Base-by-base conservation (phyloP, 2,888 invertebrate genomes). In the Phorcus lineatus region DNA sequence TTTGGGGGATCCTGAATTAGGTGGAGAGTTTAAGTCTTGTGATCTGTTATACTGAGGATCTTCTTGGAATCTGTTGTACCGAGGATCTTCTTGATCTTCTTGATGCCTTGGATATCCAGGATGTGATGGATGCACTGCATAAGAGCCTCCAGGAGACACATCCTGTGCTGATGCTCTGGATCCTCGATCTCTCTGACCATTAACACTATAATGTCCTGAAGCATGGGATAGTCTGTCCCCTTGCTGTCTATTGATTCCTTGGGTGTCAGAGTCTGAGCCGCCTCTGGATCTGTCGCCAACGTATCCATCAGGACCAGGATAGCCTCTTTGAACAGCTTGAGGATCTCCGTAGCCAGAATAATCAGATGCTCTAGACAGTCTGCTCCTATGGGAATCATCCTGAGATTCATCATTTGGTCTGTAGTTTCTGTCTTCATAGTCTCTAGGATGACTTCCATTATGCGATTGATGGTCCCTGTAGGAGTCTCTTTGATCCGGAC, bases 281-380 rank as follows among this genome's bases (percentile, higher is more conserved):
- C 55, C 55, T n/a, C 28, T 55, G 28, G 76, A 54, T 76, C 54
- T 53, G 75, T 67, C 31, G n/a, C 76, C 76, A 55, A 28, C 31
- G 55, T 76, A 76, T 7, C 54, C 54, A 9, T 76, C 40, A 54
- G 9, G n/a, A n/a, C 19, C 31, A 16, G 17, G 36, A 9, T 19
- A 36, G 11, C n/a, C 47, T 74, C 11, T 17, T 3, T 19, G 74
- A 40, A 36, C 36, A 17, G 47, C 55, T n/a, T 55, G 53, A 28
- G 17, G n/a, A 28, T 22, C 31, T 11, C 54, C 76, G 17, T 22
- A 28, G 24, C 54, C 55, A 17, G 76, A 55, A n/a, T 54, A 36
- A 54, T 76, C 76, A 3, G 76, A 76, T 55, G 76, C 76, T 55
- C 76, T 76, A 7, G 76, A 76, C n/a, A 31, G 36, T 55, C 76